Base-by-base conservation (phyloP, 2,797 vertebrate genomes). In the Gambusia yucatana region DNA sequence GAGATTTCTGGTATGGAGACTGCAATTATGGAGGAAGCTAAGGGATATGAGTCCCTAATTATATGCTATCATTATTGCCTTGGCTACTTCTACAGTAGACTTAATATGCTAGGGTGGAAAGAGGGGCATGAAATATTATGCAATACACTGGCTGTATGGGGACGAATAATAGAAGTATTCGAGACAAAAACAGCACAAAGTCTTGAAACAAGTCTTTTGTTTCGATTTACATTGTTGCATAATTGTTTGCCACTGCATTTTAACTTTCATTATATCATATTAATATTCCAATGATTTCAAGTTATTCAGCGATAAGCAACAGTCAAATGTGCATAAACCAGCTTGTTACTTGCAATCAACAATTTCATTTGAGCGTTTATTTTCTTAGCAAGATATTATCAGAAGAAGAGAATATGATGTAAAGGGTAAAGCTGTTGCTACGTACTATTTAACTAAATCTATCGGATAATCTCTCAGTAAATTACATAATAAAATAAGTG, bases 1-100 rank as follows among this genome's bases (percentile, higher is more conserved):
- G 87, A 92, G 92, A 93, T 95, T 95, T 94, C 86, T 90, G 87
- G 88, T 93, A 88, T 86, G 86, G 88, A 92, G 92, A 91, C 89
- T 87, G 92, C 92, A 95, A 93, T 95, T 93, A 94, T 85, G 69
- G 88, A 86, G 77, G 84, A 91, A 92, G 88, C 91, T 87, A 87
- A 91, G 84, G 92, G 85, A 94, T 93, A 93, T 93, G 88, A 92
- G 92, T 92, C 89, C 84, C 87, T 92, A 94, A 95, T 94, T 93
- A 94, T 90, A 83, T 86, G 85, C 92, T 91, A 92, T 95, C 91
- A 92, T 93, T 93, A 94, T 93, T 93, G 89, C 93, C 89, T 93
- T 93, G 90, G 89, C 91, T 90, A 92, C 92, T 86, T 88, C 85
- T 91, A 84, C 86, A 91, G 83, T 84, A 87, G 86, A 93, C 86